phyloP scores from a whole-genome alignment of 1,140 invertebrate genomes.

The Manduca sexta region DNA sequence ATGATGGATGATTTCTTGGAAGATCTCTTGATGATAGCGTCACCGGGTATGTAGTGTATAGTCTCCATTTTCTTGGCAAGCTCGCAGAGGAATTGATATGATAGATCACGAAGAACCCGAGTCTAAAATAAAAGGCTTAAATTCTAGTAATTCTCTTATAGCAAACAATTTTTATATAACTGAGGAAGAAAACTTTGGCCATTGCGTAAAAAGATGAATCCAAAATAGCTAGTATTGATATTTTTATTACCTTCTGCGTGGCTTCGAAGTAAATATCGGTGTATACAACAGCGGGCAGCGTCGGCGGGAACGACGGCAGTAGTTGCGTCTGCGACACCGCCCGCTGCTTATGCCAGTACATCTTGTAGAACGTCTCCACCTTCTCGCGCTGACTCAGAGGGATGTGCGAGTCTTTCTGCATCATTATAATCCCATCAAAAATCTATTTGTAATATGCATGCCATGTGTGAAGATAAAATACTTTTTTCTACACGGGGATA shows the following conservation, averaged over 20 bases:
- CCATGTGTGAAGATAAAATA: no score
- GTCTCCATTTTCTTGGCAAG: conserved; percentile 52
- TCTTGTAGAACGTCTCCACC: conserved; percentile 57
- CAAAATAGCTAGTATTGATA: no score
- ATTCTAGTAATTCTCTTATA: no score
- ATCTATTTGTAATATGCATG: no score
- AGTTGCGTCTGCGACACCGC: conserved; percentile 42
- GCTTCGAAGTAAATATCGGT: conserved; percentile 58
- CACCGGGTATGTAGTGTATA: conserved; percentile 50
- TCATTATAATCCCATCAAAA: no score
- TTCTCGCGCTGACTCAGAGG: conserved; percentile 36
- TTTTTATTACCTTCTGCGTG: conserved; percentile 47
- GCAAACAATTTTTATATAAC: no score
- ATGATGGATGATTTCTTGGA: conserved; percentile 46
- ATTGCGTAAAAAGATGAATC: no score
- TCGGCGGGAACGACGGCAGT: conserved; percentile 40
- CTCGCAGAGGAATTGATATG: conserved; percentile 46
- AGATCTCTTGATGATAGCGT: conserved; percentile 44
- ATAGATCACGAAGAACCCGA: conserved; percentile 40
- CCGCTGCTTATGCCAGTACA: conserved; percentile 58
- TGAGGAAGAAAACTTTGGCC: no score
- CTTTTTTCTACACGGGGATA: no score
- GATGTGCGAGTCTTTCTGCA: conserved; percentile 36
- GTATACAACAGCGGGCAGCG: conserved; percentile 33
- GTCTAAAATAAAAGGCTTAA: no score